phyloP scores from a whole-genome alignment of 1,140 invertebrate genomes.

The Calephelis nemesis region DNA sequence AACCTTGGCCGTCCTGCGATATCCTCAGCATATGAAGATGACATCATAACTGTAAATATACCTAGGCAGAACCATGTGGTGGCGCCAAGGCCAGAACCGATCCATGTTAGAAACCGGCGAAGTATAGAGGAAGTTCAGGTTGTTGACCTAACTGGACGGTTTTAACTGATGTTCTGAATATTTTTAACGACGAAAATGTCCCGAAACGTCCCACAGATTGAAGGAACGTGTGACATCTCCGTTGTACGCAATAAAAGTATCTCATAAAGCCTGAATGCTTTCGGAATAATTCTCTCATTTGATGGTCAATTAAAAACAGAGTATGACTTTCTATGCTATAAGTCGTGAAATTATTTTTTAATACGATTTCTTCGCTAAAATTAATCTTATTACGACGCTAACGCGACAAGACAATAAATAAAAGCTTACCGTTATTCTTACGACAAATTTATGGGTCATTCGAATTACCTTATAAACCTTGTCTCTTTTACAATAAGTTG shows the following conservation, averaged over 20 bases:
- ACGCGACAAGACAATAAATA: neutral
- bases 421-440: neutral
- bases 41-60: conserved; percentile 55
- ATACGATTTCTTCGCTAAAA: conserved; percentile 34
- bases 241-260: conserved; percentile 13
- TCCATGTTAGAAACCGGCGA: conserved; percentile 53
- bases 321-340: conserved; percentile 56
- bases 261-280: conserved; percentile 4
- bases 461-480: neutral
- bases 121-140: conserved; percentile 65
- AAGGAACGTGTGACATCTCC: conserved; percentile 8
- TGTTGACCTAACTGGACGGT: conserved; percentile 55
- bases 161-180: conserved; percentile 58
- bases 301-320: conserved; percentile 9
- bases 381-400: conserved; percentile 4
- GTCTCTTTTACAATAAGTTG: neutral
- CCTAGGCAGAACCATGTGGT: conserved; percentile 32
- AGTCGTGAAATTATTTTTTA: conserved; percentile 39
- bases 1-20: conserved; percentile 65
- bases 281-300: conserved; percentile 13
- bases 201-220: conserved; percentile 46
- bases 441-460: neutral
- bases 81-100: conserved; percentile 53
- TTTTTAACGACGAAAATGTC: conserved; percentile 56
- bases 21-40: conserved; percentile 52